Evolutionary conservation across 2,797 vertebrate species (phyloP).

Genomic region (Poliocrania exsul): DNA sequence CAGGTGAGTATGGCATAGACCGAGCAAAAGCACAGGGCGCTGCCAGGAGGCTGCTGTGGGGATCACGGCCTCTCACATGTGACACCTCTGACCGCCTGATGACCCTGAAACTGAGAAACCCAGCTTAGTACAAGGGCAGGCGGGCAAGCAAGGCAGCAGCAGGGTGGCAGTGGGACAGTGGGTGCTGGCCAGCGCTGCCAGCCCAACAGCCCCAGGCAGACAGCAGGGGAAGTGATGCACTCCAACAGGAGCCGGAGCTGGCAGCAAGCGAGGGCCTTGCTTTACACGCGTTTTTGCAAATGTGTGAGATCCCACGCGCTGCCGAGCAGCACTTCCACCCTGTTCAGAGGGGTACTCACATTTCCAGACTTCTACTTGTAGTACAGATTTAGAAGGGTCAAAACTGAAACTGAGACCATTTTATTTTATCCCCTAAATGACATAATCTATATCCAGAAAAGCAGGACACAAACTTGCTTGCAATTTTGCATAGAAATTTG

Average conservation of each 20-base stretch:
- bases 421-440: neutral
- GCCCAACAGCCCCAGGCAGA: neutral
- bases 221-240: fast-evolving
- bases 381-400: neutral
- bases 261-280: fast-evolving
- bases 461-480: neutral
- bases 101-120: neutral
- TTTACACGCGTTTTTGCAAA: neutral
- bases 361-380: neutral
- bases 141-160: fast-evolving
- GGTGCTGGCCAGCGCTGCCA: neutral
- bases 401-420: neutral
- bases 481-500: neutral
- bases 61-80: neutral
- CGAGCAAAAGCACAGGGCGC: neutral
- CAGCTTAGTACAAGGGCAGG: neutral
- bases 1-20: neutral
- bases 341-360: fast-evolving
- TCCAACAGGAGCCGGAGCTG: neutral
- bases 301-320: neutral
- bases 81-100: neutral
- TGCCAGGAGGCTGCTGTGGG: neutral
- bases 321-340: neutral
- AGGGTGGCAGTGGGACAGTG: fast-evolving
- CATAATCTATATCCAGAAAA: neutral